Base-by-base conservation (phyloP, 2,113 vertebrate genomes). In the Oenanthe melanoleuca region DNA sequence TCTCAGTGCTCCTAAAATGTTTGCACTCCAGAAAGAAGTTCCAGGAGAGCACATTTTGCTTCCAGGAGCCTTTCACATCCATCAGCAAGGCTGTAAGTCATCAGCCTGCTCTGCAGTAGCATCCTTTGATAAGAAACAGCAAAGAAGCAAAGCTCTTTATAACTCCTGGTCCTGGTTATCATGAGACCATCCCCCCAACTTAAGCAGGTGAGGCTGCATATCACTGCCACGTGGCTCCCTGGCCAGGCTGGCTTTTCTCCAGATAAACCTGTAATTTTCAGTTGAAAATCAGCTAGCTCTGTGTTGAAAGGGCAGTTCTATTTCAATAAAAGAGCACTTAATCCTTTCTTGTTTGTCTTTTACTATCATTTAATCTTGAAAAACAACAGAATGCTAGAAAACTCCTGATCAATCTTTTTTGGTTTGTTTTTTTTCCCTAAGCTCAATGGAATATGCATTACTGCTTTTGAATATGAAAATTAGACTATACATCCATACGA, bases 311-410 rank as follows among this genome's bases (percentile, higher is more conserved):
- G 73, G 69, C 73, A 84, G 19, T 81, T 85, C 57, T 72, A 6
- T 67, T 91, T 92, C 61, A 86, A 40, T 67, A 74, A 78, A 92
- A 89, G 49, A 91, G 52, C 65, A 57, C 59, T 93, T 92, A 95
- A 90, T 97, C 83, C 69, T 83, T 90, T 79, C 67, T 88, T 24
- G 2, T 93, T 93, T 88, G 34, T 71, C 57, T 83, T 90, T 45
- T 78, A 29, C 72, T 90, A 74, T 77, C 70, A 38, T 86, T 92
- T 95, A 93, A 84, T 96, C 75, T 86, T 95, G 69, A 49, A 92
- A 92, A 96, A 80, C 64, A 88, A 66, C 56, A 86, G 37, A 86
- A 79, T 84, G 60, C 75, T 86, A 78, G 65, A 86, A 94, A 83
- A 71, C 49, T 88, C 70, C 26, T 45, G 55, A 72, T 71, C 53